Base-by-base conservation (phyloP, 2,888 invertebrate species). In the Timema cristinae region DNA sequence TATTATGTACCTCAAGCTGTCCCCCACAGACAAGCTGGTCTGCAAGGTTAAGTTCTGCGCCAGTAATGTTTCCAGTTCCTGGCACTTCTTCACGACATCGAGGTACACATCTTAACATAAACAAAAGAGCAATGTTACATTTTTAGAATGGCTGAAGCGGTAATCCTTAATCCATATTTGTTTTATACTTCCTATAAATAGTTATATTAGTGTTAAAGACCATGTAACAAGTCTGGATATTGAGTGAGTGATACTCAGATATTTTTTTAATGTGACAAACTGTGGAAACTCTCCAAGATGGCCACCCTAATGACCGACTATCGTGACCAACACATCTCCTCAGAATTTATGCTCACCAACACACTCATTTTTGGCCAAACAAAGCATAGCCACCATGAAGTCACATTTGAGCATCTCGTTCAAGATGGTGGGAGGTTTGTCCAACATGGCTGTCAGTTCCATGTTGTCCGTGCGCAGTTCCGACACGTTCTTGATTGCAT, bases 281-380 rank as follows among this genome's bases (percentile, higher is more conserved):
- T 32, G 2, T 32, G 32, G 32, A 13, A 68, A 68, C 50, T 72
- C 11, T 59, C 16, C 56, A 54, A 63, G 52, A 68, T 54, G 16
- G 61, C 48, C 49, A 70, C 61, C 67, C 32, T 50, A 66, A 51
- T 50, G 11, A 50, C 51, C 11, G 50, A 68, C 54, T 69, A 67
- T 15, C 50, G 72, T 56, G 66, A 68, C n/a, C 54, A 66, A 63
- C 67, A 73, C 50, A 69, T 56, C 66, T 72, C 54, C 52, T 10
- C 54, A 67, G 49, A 32, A 73, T 15, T 54, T n/a, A 13, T 85
- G 85, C 77, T 86, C 85, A 82, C 93, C 92, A 75, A 89, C 86
- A 78, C 94, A 92, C 81, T 92, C 93, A 78, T 92, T 90, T 77
- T 90, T 91, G 1, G 93, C 93, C 74, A 94, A 85, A 81, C 91